Base-by-base conservation (phyloP, 2,888 invertebrate genomes). In the Trichogramma evanescens region DNA sequence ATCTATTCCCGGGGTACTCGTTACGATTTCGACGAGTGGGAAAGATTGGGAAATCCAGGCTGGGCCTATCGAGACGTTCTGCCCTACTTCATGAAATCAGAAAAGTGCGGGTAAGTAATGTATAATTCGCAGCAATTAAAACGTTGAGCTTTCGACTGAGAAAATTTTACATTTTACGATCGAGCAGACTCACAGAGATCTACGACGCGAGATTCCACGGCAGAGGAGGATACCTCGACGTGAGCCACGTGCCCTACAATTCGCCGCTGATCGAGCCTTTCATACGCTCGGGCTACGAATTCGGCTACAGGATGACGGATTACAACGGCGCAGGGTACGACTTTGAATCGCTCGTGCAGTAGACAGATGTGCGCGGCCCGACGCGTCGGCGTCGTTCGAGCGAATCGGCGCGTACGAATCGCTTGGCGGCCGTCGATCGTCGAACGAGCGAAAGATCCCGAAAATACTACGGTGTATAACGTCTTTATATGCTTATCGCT, bases 11-110 rank as follows among this genome's bases (percentile, higher is more conserved):
- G 94, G 53, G 93, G 93, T 0, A 88, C 91, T 70, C 86, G 85
- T n/a, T 80, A 80, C 50, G 93, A 94, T 79, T 95, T 88, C 72
- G 89, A 95, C 72, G 81, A 83, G 56, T 94, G 94, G 94, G 86
- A 82, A n/a, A 74, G 45, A n/a, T 3, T 10, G 6, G 93, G 93
- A 0, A 93, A 93, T 71, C 74, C 80, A 1, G 92, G 92, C 0
- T 94, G 94, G 94, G 83, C 86, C 59, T 92, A 88, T 72, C 71
- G 82, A 0, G 85, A 89, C 58, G 81, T 91, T 0, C 72, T 91
- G 26, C 83, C 87, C 3, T 92, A 91, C 73, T 95, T 95, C 69
- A 83, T 83, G 63, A 91, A 89, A 74, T 88, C 89, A 0, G 91
- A 91, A 79, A 86, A 87, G 68, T 84, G 69, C 58, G 69, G 59